Base-by-base conservation (phyloP, 2,888 invertebrate genomes). In the Oxystoma pomonae region DNA sequence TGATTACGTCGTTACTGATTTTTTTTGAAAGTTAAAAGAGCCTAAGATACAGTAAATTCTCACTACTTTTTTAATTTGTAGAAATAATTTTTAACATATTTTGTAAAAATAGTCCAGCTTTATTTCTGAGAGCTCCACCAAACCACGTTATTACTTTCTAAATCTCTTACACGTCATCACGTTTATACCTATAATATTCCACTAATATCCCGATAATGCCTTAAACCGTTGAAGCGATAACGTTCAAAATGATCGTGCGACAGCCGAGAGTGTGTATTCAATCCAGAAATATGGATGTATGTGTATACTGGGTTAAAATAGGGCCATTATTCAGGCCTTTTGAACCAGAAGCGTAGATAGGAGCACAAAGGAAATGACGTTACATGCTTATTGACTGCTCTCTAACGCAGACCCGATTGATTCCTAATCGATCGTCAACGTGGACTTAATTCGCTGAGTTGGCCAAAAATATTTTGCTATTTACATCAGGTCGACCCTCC, bases 301-400 rank as follows among this genome's bases (percentile, higher is more conserved):
- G 64, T 69, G 61, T 65, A 68, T 73, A 70, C 70, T 70, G 73
- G 73, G 72, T 74, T 74, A 72, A 75, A 35, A 75, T 75, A 73
- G 71, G 72, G 73, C 74, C 78, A 80, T 81, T 81, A 80, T 80
- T 72, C 78, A 75, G 72, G 78, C 75, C 79, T 81, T 81, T 80
- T 81, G 81, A 80, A 81, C 80, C 80, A 80, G 80, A 81, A 81
- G 79, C 77, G 77, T 73, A 35, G 80, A 80, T 80, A 80, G 75
- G 75, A 73, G 74, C 78, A 81, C 80, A 81, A 80, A 81, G 81
- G 81, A 80, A 80, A 80, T 79, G 79, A 79, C 80, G 80, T 80
- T 79, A 79, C 77, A 78, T 78, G 77, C 78, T 77, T 77, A 79
- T 79, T 78, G 79, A 78, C 77, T 78, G 76, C 75, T 76, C 77